A percentile compares a stretch with the other conserved stretches of the same genome.
phyloP scores from a whole-genome alignment of 2,113 vertebrate species.

The Indri indri region DNA sequence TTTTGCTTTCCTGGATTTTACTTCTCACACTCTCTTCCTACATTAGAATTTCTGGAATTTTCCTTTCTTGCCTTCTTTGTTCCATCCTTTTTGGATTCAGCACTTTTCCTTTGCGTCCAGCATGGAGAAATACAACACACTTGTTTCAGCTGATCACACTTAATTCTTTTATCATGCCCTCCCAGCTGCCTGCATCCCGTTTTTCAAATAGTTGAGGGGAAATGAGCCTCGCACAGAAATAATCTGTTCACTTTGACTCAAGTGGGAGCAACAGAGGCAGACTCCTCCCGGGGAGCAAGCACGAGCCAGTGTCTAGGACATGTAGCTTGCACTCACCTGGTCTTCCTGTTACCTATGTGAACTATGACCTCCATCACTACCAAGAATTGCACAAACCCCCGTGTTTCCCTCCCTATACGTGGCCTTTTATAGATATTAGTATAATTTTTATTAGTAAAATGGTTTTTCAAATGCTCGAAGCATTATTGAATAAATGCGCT shows the following conservation, averaged over 20 bases:
- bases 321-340: accelerated
- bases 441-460: neutral
- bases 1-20: neutral
- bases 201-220: neutral
- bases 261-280: neutral
- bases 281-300: neutral
- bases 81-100: neutral
- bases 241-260: neutral
- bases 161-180: neutral
- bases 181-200: neutral
- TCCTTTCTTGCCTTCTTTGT: neutral
- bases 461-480: neutral
- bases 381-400: neutral
- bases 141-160: neutral
- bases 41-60: neutral
- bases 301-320: neutral
- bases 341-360: neutral
- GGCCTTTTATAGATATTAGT: neutral
- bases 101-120: neutral
- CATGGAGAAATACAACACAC: neutral
- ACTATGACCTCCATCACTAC: neutral
- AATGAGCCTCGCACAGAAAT: neutral
- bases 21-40: neutral
- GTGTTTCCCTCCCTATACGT: neutral
- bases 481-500: neutral